Percentiles rank a stretch among this genome's conserved stretches.
Evolutionary conservation across 2,888 invertebrate genomes (phyloP).

Genomic region (Adela reaumurella): DNA sequence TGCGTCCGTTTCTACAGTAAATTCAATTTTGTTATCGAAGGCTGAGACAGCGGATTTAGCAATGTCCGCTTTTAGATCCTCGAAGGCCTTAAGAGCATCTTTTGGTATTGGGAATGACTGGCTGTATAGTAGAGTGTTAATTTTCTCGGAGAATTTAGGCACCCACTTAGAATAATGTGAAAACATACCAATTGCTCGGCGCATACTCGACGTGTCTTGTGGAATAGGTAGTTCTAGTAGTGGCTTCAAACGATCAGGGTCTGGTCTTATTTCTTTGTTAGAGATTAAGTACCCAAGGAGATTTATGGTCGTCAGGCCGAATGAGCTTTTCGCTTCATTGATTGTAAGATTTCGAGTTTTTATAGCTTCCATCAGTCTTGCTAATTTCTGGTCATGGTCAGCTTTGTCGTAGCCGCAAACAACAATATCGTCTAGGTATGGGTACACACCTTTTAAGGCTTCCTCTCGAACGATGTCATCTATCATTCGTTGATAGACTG

Average conservation of each 20-base stretch:
- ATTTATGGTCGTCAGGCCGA: neutral
- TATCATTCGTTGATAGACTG: no score
- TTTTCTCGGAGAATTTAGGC: neutral
- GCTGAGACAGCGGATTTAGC: conserved; percentile 1
- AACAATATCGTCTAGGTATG: no score
- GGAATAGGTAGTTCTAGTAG: no score
- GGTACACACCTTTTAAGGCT: no score
- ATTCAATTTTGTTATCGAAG: conserved; percentile 3
- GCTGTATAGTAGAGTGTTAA: neutral
- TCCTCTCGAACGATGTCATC: no score
- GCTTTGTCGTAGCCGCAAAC: no score
- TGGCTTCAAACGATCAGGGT: neutral
- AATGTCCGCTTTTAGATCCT: conserved; percentile 2
- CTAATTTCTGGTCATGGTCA: no score
- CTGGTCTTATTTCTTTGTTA: neutral
- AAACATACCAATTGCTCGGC: neutral
- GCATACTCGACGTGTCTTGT: neutral
- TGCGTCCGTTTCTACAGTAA: conserved; percentile 6
- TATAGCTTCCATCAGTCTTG: no score
- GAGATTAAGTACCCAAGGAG: neutral
- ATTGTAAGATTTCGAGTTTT: no score
- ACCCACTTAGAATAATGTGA: conserved; percentile 1
- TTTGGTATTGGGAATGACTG: neutral
- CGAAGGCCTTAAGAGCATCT: neutral
- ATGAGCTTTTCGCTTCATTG: no score